Base-by-base conservation (phyloP, 2,113 vertebrate species). In the Empidonax traillii region DNA sequence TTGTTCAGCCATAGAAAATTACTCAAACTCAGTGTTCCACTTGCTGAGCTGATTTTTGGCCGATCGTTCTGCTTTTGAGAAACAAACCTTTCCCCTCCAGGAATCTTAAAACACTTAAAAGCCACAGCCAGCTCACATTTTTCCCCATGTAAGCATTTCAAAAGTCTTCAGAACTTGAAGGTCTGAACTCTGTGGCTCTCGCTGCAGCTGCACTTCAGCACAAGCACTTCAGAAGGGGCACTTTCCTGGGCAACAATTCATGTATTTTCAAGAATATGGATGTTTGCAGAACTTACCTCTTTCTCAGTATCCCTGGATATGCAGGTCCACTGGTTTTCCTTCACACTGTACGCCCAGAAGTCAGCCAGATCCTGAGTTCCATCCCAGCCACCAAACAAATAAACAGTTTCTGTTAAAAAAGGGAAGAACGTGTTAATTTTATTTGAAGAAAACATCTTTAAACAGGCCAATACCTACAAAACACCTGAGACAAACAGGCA, bases 311-410 rank as follows among this genome's bases (percentile, higher is more conserved):
- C 99, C 97, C 99, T 98, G 85, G 99, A 99, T 97, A 99, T 99
- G 96, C 99, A 99, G 24, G 98, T 98, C 99, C 99, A 99, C 89
- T 99, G 99, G 98, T 99, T 99, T 90, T 99, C 99, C 96, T 98
- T 98, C 93, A 99, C 99, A 20, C 99, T 99, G 97, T 99, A 99
- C 0, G 99, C 99, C 99, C 99, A 99, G 96, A 99, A 99, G 97
- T 99, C 99, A 59, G 99, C 99, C 94, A 99, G 98, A 96, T 99
- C 99, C 97, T 99, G 99, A n/a, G 99, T 99, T 86, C 99, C 99
- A 88, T 99, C 99, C 99, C 99, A 99, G 96, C 99, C 99, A 61
- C 99, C 99, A 88, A 99, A 99, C 96, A 99, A 98, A 98, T 99
- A 99, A 49, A 99, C 99, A 0, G 99, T 99, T 97, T 99, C 99